phyloP scores from a whole-genome alignment of 2,113 vertebrate species.

The Microcebus ravelobensis region DNA sequence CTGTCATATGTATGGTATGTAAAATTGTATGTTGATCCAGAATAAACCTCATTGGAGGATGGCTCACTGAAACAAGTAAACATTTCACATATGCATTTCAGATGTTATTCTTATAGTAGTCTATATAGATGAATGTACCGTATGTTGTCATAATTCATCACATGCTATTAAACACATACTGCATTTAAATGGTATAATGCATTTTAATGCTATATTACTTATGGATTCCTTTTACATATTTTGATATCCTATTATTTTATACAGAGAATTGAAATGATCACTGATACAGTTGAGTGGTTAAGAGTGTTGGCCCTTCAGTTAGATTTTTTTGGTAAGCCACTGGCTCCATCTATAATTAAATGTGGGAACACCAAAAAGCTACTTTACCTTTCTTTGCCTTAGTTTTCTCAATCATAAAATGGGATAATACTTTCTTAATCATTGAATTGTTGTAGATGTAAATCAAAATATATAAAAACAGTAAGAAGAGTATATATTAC shows the following conservation, averaged over 20 bases:
- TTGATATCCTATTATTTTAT: background rate
- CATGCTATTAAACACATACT: background rate
- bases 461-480: background rate
- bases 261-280: background rate
- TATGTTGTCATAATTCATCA: background rate
- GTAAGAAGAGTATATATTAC: background rate
- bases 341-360: background rate
- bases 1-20: background rate
- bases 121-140: background rate
- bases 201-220: background rate
- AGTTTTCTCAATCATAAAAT: background rate
- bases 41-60: background rate
- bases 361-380: background rate
- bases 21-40: background rate
- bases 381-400: background rate
- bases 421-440: background rate
- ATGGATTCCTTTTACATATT: background rate
- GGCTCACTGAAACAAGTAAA: background rate
- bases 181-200: background rate
- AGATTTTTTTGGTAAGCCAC: background rate
- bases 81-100: background rate
- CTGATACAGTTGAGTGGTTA: background rate
- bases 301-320: background rate
- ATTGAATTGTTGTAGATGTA: background rate
- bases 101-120: background rate